Evolutionary conservation across 2,888 invertebrate species (phyloP).

Genomic region (Athetis lepigone): DNA sequence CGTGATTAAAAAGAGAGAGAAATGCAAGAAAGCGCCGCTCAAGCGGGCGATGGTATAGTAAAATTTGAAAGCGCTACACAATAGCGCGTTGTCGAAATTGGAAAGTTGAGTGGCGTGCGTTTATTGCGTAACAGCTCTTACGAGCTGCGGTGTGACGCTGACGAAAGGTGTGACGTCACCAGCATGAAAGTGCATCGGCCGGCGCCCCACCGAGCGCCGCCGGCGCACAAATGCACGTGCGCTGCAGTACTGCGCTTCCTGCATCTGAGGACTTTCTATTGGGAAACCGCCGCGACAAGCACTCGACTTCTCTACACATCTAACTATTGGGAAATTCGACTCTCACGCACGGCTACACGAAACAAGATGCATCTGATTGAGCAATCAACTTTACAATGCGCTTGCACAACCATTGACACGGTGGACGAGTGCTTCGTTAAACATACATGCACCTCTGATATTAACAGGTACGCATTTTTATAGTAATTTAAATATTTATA

Average conservation of each 20-base stretch:
- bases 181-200: conserved; percentile 90
- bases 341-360: conserved; percentile 81
- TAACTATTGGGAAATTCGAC: conserved; percentile 84
- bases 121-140: conserved; percentile 88
- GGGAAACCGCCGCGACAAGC: conserved; percentile 81
- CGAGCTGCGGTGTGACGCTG: conserved; percentile 87
- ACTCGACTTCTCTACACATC: conserved; percentile 76
- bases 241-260: conserved; percentile 82
- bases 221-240: conserved; percentile 72
- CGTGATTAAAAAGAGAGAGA: conserved; percentile 83
- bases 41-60: conserved; percentile 84
- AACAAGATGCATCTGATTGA: conserved; percentile 87
- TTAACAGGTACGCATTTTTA: conserved; percentile 21
- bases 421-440: conserved; percentile 63
- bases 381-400: conserved; percentile 81
- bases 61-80: conserved; percentile 91
- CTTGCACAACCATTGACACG: conserved; percentile 81
- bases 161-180: conserved; percentile 88
- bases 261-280: conserved; percentile 89
- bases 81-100: conserved; percentile 91
- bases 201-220: conserved; percentile 77
- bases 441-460: conserved; percentile 56
- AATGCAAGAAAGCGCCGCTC: conserved; percentile 87
- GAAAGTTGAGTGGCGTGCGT: conserved; percentile 89
- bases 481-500: conserved; percentile 14